phyloP scores from a whole-genome alignment of 2,113 vertebrate genomes.

The Clinocottus analis region DNA sequence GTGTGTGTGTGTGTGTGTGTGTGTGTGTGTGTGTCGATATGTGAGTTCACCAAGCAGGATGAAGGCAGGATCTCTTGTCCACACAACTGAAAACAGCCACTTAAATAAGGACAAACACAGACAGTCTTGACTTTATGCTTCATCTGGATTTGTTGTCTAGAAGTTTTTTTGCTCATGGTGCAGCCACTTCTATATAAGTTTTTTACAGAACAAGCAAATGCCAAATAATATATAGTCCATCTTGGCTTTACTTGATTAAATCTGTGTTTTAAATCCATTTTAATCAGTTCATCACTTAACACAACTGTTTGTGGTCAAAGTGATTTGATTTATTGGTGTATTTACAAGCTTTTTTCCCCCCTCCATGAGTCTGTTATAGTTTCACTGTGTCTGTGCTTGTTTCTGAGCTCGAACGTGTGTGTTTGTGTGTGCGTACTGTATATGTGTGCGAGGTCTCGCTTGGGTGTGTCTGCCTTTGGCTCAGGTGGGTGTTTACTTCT shows the following conservation, averaged over 20 bases:
- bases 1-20: conserved; percentile 15
- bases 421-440: conserved; percentile 21
- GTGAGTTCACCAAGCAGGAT: conserved; percentile 5
- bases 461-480: conserved; percentile 73
- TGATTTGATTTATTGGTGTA: conserved; percentile 27
- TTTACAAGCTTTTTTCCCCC: conserved; percentile 44
- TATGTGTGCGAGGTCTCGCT: conserved; percentile 21
- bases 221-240: neutral
- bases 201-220: neutral
- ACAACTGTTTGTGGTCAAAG: conserved; percentile 15
- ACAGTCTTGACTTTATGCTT: conserved; percentile 13
- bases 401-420: neutral
- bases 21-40: conserved; percentile 20
- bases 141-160: neutral
- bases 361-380: conserved; percentile 18
- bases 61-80: conserved; percentile 7
- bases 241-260: neutral
- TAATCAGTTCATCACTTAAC: conserved; percentile 12
- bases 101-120: conserved; percentile 18
- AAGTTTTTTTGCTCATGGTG: neutral
- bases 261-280: conserved; percentile 8
- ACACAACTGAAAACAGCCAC: conserved; percentile 32
- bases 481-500: conserved; percentile 72
- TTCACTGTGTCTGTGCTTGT: conserved; percentile 46
- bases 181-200: neutral